These are phyloP conservation scores for Macropus fuliginosus DNA, from an alignment of 2,797 vertebrate species.

Conservation along the genomic window DNA sequence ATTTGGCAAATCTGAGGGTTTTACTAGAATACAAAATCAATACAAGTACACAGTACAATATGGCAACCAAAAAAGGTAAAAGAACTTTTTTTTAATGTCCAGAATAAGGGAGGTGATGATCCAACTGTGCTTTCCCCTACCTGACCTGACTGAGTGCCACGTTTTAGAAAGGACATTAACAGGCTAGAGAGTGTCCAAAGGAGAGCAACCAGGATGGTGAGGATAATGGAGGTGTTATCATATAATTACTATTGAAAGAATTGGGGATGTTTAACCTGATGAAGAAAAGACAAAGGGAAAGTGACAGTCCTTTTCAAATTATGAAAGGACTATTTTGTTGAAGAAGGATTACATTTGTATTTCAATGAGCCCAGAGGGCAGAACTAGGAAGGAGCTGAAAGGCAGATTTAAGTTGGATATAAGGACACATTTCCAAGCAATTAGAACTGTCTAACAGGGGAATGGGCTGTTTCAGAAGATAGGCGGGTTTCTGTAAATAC, in stretches of 20 bases:
- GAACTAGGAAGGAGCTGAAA: not conserved
- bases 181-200: not conserved
- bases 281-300: not conserved
- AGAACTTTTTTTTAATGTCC: not conserved
- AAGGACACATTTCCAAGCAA: not conserved
- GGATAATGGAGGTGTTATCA: not conserved
- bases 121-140: not conserved
- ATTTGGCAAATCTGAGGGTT: not conserved
- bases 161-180: not conserved
- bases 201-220: not conserved
- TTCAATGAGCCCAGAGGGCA: not conserved
- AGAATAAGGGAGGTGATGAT: not conserved
- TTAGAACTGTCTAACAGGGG: not conserved
- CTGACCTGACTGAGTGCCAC: not conserved
- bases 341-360: not conserved
- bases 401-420: not conserved
- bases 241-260: not conserved
- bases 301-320: not conserved
- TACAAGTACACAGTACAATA: not conserved
- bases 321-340: not conserved
- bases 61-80: not conserved
- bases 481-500: not conserved
- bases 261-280: not conserved
- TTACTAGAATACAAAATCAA: not conserved
- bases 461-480: not conserved